Base-by-base conservation (phyloP, 1,140 invertebrate genomes). In the Anadara kagoshimensis region DNA sequence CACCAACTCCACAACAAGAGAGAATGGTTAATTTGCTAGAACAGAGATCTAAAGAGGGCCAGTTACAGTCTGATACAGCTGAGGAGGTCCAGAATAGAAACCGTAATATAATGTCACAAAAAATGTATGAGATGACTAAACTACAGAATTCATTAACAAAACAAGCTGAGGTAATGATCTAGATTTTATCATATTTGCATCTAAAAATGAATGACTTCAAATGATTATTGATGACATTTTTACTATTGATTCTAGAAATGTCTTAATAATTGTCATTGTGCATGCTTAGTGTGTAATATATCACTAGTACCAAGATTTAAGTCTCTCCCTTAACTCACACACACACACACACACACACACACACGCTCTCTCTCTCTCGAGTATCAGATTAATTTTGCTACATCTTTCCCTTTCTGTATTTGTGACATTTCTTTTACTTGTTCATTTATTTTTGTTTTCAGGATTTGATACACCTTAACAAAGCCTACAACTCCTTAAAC, bases 61-160 rank as follows among this genome's bases (percentile, higher is more conserved):
- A 80, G 24, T 51, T 83, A 20, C 80, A 80, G 24, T 74, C 78
- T 7, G 78, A 82, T 24, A 78, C 79, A 43, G 69, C 78, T 0
- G 77, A 79, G 11, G 73, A 83, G 26, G 73, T 74, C 26, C 82
- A 79, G 49, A 63, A 80, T 59, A 49, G 69, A 26, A 78, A 77
- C 51, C 58, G 71, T 2, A 73, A 69, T 41, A 73, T 81, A 62
- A 78, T 75, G 61, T 75, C 73, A 69, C 78, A 85, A 57, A 87
- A 86, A 69, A 82, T 86, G 81, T 26, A 44, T 5, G 86, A 87
- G 47, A 81, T 85, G 77, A 77, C 79, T 11, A 82, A 79, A 69
- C 75, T 87, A 62, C 83, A 87, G 69, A 76, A 76, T 20, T 82
- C 83, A 24, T 64, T 87, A n/a, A 78, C 79, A 11, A 67, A 76